Evolutionary conservation across 1,140 invertebrate genomes (phyloP), one percentile per base, ranked within the genome.

Genomic region (Drosophila obscura): DNA sequence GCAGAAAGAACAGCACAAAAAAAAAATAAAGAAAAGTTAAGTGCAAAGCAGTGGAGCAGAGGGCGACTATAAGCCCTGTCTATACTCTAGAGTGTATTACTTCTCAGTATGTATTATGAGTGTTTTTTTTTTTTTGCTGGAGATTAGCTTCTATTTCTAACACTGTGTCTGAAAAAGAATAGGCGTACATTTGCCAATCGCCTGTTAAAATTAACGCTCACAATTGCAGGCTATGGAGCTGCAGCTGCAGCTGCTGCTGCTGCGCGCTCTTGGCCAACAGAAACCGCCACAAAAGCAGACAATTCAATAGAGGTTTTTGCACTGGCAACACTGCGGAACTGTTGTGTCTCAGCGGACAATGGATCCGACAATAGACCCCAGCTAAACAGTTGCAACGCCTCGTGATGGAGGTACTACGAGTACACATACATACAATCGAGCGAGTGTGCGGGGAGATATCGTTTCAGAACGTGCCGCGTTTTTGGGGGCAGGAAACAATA

Each of bases 401-500:
- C 39, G 43, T 22, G 26, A 45, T 45, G 31, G 57, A 65, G 22
- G 0, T 24, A 24, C 22, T 24, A 4, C 22, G 0, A 19, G 19
- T 24, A 4, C 22, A 19, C 19, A 19, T 22, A 19, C 77, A 55
- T 62, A 72, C 81, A 84, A 80, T 85, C 60, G 64, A 52, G 60
- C 68, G 11, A 39, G 11, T 13, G 60, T 69, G 11, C 13, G 11
- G 4, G 61, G 62, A 35, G 73, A 75, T 85, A 87, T 73, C 82
- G 49, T 50, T 64, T 75, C 64, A 85, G 82, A 85, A 85, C 82
- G 83, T 88, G 82, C 82, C 62, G 13, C 69, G 4, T 28, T 39
- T 39, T 55, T 16, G 46, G 39, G 43, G 53, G 9, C 35, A 53
- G 24, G 39, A 52, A 55, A 51, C 44, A 56, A 24, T 64, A 39